Conservation (phyloP, 2,888 invertebrate genomes). For the Drosophila villosipedis region DNA sequence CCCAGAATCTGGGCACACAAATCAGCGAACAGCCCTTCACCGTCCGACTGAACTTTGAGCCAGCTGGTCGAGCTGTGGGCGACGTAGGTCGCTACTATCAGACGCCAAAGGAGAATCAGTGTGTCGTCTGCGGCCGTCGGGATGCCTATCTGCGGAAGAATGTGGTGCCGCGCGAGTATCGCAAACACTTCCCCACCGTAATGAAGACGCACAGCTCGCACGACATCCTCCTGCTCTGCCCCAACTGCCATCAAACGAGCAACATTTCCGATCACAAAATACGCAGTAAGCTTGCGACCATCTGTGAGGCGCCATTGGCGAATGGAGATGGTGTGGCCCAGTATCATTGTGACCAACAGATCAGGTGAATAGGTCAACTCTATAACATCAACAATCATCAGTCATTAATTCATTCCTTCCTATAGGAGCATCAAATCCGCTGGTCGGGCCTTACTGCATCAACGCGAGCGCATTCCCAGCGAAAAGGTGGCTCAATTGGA, state of each 20-base stretch:
- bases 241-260: conserved; percentile 89
- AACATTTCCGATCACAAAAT: conserved; percentile 88
- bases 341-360: conserved; percentile 83
- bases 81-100: conserved; percentile 91
- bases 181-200: conserved; percentile 90
- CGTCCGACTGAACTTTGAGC: conserved; percentile 91
- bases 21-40: conserved; percentile 87
- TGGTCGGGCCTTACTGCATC: conserved; percentile 87
- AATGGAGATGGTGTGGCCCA: conserved; percentile 75
- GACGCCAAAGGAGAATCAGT: conserved; percentile 89
- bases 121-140: conserved; percentile 91
- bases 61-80: conserved; percentile 90
- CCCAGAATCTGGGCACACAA: conserved; percentile 86
- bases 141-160: conserved; percentile 91
- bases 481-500: conserved; percentile 86
- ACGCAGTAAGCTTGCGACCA: conserved; percentile 87
- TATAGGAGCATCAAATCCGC: conserved; percentile 87
- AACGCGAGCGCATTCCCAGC: conserved; percentile 86
- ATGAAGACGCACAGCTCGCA: conserved; percentile 94
- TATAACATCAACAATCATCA: neutral
- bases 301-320: conserved; percentile 89
- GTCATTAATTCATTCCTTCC: neutral
- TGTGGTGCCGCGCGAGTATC: conserved; percentile 93
- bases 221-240: conserved; percentile 91
- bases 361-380: conserved; percentile 64